Base-by-base conservation (phyloP, 2,888 invertebrate species). In the Cremastobaeus sp. region DNA sequence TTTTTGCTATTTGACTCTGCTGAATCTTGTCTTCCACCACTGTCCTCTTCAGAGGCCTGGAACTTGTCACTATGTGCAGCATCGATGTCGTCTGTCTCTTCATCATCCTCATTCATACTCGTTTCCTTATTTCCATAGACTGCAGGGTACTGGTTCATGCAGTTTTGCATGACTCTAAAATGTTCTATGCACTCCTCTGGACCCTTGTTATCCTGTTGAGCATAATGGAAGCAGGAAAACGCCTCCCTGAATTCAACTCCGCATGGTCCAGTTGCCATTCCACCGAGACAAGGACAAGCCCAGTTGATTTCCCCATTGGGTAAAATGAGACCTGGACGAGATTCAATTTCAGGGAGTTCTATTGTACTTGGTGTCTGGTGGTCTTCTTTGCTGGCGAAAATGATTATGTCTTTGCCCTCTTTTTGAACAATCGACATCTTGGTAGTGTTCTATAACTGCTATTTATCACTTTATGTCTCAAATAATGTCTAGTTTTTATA, bases 221-320 rank as follows among this genome's bases (percentile, higher is more conserved):
- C 96, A 81, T 96, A 95, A 86, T 98, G 97, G 87, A 98, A 98
- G 88, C 98, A 98, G 21, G 95, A 93, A 88, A 98, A 97, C 1
- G 98, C 97, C 78, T 96, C 95, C 35, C 98, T 90, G 88, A 98
- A 98, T 87, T 96, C 94, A 9, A 94, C 91, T 0, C 97, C 98
- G 87, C 98, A 98, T 0, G 98, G 98, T 0, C 98, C 98, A 0
- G 96, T 96, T 3, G 97, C 96, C 95, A 98, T 97, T n/a, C 97
- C 97, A 9, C 98, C 98, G 28, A 98, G 90, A 86, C 98, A 98
- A 0, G 98, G 98, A 84, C 98, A 98, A 85, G 94, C 94, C 98
- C 98, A 98, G 89, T 98, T 98, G 77, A 98, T 96, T 73, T 94
- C 92, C 3, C 98, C 98, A 88, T 93, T 94, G 0, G 94, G 90